Base-by-base conservation (phyloP, 2,113 vertebrate species). In the Isurus oxyrinchus region DNA sequence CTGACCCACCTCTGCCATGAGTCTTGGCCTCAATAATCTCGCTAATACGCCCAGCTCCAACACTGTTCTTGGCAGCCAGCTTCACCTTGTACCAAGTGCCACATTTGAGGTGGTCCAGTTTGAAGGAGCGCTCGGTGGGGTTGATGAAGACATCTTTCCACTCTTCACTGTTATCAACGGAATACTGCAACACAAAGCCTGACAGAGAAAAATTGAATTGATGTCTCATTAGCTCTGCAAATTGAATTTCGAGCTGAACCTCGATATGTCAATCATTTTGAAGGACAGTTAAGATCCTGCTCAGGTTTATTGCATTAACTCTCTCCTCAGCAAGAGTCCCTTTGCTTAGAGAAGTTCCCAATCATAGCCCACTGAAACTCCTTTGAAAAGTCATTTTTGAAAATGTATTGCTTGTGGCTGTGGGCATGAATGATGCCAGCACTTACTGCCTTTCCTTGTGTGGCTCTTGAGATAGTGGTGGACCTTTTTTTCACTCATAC, bases 61-160 rank as follows among this genome's bases (percentile, higher is more conserved):
- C 99, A 0, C 99, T 99, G 98, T 99, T 99, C 98, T 99, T 99
- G 96, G 99, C 99, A 0, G 99, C 99, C 97, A 99, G 97, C 97
- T 99, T 99, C 97, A 99, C 99, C 98, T 99, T 99, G 97, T 99
- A 99, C 99, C 99, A 99, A 0, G 99, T 99, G 96, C 99, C 99
- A 0, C 99, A 99, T 97, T 99, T 98, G 97, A 99, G 98, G 98
- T 99, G 99, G 97, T 99, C 99, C 97, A 99, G 97, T 97, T 99
- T 99, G 97, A 99, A 99, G 96, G 99, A 99, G 55, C 99, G 98
- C 97, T 99, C 99, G 0, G 98, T 98, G 10, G 99, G 99, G 97
- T 99, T 99, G 97, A 99, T 99, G 97, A 99, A 99, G 95, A 99
- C 99, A 0, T 99, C 99, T 97, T 98, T 99, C 99, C 99, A 99